phyloP scores from a whole-genome alignment of 2,888 invertebrate genomes.

The Hoplodrina blanda region DNA sequence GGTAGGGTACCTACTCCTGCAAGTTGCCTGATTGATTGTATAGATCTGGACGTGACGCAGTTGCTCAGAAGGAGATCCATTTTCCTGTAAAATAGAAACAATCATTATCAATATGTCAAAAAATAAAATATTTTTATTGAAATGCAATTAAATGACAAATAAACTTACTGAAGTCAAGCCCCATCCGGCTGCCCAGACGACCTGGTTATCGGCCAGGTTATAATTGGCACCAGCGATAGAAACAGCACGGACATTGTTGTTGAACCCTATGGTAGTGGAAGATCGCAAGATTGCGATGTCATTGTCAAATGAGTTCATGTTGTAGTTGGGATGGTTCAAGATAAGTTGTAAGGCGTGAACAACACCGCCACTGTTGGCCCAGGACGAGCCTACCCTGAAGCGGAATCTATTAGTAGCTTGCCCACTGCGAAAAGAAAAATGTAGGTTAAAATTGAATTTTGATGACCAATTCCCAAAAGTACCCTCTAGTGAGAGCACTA shows the following conservation, averaged over 20 bases:
- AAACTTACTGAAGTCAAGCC: slow-evolving; percentile 73
- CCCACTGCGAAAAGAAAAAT: slow-evolving; percentile 32
- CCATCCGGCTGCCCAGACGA: slow-evolving; percentile 79
- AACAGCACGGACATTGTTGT: slow-evolving; percentile 27
- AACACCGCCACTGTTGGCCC: slow-evolving; percentile 66
- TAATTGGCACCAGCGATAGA: slow-evolving; percentile 69
- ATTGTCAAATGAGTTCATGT: neutral
- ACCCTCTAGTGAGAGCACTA: too few relatives aligned
- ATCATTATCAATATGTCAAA: neutral
- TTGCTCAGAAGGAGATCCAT: slow-evolving; percentile 69
- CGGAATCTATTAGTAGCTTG: slow-evolving; percentile 42
- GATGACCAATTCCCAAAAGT: too few relatives aligned
- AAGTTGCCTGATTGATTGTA: slow-evolving; percentile 68
- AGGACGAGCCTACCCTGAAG: slow-evolving; percentile 67
- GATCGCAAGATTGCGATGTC: slow-evolving; percentile 22
- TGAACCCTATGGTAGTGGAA: slow-evolving; percentile 2
- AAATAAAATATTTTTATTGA: neutral
- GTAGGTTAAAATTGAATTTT: too few relatives aligned
- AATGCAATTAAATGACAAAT: neutral
- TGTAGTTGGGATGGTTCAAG: slow-evolving; percentile 32
- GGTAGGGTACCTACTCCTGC: slow-evolving; percentile 63
- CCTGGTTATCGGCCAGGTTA: slow-evolving; percentile 69
- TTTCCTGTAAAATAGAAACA: slow-evolving; percentile 59
- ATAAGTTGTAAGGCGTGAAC: slow-evolving; percentile 45
- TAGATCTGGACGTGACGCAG: slow-evolving; percentile 74